Conservation (phyloP, 2,113 vertebrate genomes). For the Illadopsis cleaveri region DNA sequence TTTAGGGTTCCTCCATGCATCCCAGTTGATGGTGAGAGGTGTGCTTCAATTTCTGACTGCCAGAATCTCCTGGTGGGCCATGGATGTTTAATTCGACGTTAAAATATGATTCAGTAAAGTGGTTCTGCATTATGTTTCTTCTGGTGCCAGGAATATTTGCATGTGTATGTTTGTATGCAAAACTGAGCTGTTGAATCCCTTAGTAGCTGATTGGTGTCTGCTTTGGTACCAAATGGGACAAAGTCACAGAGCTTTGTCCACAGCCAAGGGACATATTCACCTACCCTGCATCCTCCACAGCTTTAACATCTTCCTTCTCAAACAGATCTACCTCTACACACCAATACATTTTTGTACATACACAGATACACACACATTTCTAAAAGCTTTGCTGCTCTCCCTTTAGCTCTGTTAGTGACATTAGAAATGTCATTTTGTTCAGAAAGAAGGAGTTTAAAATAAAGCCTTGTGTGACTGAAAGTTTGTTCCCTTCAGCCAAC, state of each 20-base stretch:
- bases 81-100: not conserved
- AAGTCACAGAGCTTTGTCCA: not conserved
- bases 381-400: not conserved
- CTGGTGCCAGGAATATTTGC: not conserved
- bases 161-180: not conserved
- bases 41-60: not conserved
- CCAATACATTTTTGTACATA: not conserved
- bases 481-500: not conserved
- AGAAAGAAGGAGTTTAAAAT: not conserved
- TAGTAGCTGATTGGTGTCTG: not conserved
- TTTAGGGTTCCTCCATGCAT: not conserved
- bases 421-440: not conserved
- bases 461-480: not conserved
- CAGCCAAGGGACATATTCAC: fast-evolving
- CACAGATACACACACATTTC: not conserved
- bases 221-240: not conserved
- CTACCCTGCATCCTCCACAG: not conserved
- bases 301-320: not conserved
- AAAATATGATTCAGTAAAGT: not conserved
- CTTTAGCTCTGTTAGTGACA: not conserved
- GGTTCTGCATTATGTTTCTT: not conserved
- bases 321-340: not conserved
- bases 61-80: not conserved
- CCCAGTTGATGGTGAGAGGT: not conserved
- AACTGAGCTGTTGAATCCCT: not conserved